Evolutionary conservation across 2,113 vertebrate species (phyloP).

Genomic region (Carollia perspicillata): DNA sequence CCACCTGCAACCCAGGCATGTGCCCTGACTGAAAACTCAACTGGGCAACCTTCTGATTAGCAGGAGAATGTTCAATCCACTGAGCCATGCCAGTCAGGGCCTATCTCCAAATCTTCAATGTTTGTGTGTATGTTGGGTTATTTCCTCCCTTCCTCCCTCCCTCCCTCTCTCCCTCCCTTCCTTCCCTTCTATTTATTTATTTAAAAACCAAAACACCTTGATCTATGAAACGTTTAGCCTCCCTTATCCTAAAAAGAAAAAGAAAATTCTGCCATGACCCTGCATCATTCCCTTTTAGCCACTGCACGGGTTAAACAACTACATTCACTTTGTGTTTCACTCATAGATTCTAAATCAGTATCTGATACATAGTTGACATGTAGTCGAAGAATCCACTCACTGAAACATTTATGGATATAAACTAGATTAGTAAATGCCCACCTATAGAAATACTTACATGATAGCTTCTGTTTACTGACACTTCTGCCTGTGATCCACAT

Average conservation of each 20-base stretch:
- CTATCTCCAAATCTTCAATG: background rate
- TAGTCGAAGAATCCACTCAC: background rate
- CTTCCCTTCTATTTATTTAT: background rate
- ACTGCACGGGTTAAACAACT: background rate
- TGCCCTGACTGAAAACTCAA: no score
- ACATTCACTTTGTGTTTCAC: background rate
- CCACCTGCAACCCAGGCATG: no score
- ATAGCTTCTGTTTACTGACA: slow-evolving; percentile 4
- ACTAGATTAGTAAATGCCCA: background rate
- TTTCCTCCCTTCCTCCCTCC: no score
- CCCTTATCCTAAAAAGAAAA: background rate
- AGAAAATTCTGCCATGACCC: background rate
- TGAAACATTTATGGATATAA: background rate
- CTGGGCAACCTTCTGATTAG: no score
- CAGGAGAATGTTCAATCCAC: no score
- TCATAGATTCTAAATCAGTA: background rate
- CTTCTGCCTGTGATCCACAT: background rate
- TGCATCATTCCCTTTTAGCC: background rate
- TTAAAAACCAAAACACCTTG: background rate
- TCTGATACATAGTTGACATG: background rate
- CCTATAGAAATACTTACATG: background rate
- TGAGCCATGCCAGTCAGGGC: no score
- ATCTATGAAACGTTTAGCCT: background rate
- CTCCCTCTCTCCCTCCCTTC: no score
- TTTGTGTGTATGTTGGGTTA: background rate